These are phyloP conservation scores for Carcinoscorpius rotundicauda DNA, from an alignment of 1,140 invertebrate species.

Conservation along the genomic window DNA sequence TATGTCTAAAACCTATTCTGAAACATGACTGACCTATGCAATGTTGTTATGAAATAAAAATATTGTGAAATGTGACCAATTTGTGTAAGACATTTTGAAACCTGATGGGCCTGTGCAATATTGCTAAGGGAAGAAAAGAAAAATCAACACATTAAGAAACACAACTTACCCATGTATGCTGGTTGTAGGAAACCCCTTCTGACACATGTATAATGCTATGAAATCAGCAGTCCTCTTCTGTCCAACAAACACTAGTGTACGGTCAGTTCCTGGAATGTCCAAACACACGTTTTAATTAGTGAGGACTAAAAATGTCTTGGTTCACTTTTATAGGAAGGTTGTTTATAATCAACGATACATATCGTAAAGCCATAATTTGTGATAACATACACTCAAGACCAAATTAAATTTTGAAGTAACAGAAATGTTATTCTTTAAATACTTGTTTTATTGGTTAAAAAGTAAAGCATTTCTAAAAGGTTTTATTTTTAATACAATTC, in stretches of 20 bases:
- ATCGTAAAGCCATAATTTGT: constrained; percentile 1
- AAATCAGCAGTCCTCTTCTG: constrained; percentile 54
- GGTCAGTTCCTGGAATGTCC: constrained; percentile 10
- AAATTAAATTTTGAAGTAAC: constrained; percentile 9
- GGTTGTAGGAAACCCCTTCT: no score
- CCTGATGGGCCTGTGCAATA: no score
- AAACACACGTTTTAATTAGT: no score
- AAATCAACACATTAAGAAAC: no score
- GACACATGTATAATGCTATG: no score
- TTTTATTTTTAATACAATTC: no score
- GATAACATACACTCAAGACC: constrained; percentile 13
- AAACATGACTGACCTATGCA: not conserved
- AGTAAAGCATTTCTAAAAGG: not conserved
- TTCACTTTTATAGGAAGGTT: no score
- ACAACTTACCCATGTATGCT: constrained; percentile 20
- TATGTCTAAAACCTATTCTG: constrained; percentile 1
- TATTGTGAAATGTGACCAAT: not conserved
- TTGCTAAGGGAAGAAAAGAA: no score
- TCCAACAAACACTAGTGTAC: constrained; percentile 76
- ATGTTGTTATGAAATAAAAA: not conserved
- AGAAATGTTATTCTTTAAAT: not conserved
- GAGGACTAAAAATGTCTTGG: no score
- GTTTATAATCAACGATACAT: no score
- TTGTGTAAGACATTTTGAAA: no score
- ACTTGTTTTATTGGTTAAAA: not conserved